Conservation (phyloP, 1,140 invertebrate genomes). For the Lutraria rhynchaena region DNA sequence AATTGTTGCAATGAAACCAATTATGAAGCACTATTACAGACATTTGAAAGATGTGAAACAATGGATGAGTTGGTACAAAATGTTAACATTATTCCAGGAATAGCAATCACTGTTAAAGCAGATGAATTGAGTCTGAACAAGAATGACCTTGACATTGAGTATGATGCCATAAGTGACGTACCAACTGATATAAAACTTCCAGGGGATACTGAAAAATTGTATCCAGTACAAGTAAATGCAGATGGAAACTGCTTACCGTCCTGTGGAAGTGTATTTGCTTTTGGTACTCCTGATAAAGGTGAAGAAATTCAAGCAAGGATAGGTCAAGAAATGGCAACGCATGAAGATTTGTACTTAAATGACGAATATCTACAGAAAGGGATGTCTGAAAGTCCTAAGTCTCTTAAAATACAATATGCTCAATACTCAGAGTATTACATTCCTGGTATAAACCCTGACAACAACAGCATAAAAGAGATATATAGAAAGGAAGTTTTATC, state of each 20-base stretch:
- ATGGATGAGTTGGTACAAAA: neutral
- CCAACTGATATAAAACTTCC: constrained; percentile 20
- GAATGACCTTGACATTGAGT: constrained; percentile 14
- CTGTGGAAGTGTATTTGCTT: constrained; percentile 31
- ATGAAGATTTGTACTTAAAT: constrained; percentile 16
- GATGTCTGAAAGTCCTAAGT: too few species aligned
- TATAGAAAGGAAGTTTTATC: constrained; percentile 18
- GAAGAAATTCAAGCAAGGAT: constrained; percentile 24
- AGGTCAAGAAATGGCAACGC: neutral
- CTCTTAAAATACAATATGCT: constrained; percentile 2
- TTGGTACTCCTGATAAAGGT: too few species aligned
- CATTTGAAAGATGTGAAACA: constrained; percentile 3
- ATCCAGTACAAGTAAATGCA: constrained; percentile 14
- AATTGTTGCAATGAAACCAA: too few species aligned
- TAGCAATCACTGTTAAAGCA: neutral
- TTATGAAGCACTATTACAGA: neutral
- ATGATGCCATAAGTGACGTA: neutral
- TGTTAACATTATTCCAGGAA: constrained; percentile 13
- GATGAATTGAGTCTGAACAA: constrained; percentile 19
- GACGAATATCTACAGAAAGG: neutral
- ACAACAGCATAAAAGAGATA: neutral
- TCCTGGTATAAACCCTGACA: constrained; percentile 11
- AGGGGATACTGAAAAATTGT: neutral
- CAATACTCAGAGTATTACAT: constrained; percentile 25
- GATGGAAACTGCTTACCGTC: constrained; percentile 32